These are phyloP conservation scores for Oreochromis spilurus DNA, from an alignment of 2,113 vertebrate genomes.

Conservation along the genomic window DNA sequence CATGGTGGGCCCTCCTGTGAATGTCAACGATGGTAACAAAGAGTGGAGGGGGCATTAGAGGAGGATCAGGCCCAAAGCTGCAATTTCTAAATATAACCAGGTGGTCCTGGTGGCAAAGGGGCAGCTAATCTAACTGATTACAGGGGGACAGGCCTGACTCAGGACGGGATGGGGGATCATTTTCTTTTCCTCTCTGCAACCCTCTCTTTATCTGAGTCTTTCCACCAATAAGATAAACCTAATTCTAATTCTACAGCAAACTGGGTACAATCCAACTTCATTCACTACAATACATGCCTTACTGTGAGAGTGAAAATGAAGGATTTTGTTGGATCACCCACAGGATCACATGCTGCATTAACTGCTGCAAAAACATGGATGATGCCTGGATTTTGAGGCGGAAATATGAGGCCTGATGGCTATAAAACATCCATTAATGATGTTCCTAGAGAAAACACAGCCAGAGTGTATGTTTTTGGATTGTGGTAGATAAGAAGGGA, in stretches of 20 bases:
- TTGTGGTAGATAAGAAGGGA: constrained; percentile 7
- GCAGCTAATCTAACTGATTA: constrained; percentile 76
- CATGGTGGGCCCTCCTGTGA: constrained; percentile 64
- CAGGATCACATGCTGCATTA: background rate
- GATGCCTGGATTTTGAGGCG: background rate
- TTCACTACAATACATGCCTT: background rate
- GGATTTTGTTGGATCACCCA: background rate
- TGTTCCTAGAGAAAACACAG: background rate
- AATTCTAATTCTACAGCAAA: background rate
- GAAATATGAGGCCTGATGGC: background rate
- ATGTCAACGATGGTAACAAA: constrained; percentile 84
- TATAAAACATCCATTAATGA: background rate
- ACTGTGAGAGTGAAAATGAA: background rate
- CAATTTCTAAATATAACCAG: constrained; percentile 84
- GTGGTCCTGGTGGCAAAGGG: constrained; percentile 55
- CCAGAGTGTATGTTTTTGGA: background rate
- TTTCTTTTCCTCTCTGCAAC: constrained; percentile 28
- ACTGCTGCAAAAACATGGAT: background rate
- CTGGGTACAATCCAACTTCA: background rate
- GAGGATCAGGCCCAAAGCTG: constrained; percentile 74
- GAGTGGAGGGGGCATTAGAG: constrained; percentile 77
- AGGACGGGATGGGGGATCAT: constrained; percentile 11
- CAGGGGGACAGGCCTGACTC: constrained; percentile 31
- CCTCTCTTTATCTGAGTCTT: background rate
- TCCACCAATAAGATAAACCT: background rate